phyloP scores from a whole-genome alignment of 2,113 vertebrate genomes.

The Myotis davidii region DNA sequence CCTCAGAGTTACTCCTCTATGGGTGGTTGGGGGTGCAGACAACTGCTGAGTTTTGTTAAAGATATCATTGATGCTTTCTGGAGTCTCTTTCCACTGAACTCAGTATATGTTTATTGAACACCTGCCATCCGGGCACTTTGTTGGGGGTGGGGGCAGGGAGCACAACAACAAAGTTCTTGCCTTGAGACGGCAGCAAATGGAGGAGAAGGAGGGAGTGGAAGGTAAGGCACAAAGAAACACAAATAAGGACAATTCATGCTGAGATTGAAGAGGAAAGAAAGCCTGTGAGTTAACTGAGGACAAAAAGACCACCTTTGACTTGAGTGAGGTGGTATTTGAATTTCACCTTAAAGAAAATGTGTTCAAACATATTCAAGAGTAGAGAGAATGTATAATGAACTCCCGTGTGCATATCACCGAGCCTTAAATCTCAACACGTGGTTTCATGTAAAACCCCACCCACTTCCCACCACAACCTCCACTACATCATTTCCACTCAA shows the following conservation, averaged over 20 bases:
- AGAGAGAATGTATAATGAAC: background rate
- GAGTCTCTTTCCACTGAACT: background rate
- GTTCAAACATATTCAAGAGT: background rate
- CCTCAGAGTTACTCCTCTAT: background rate
- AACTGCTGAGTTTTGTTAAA: background rate
- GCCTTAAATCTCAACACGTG: background rate
- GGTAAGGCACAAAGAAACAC: background rate
- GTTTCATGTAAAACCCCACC: background rate
- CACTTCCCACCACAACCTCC: background rate
- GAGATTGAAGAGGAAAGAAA: background rate
- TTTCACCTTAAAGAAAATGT: background rate
- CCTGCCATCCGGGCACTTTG: background rate
- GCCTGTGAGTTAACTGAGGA: background rate
- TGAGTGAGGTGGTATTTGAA: background rate
- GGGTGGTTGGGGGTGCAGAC: background rate
- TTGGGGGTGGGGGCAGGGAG: background rate
- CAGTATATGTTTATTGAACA: background rate
- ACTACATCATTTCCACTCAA: background rate
- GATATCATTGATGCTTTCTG: background rate
- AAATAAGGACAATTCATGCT: background rate
- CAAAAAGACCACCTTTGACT: background rate
- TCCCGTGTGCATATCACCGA: background rate
- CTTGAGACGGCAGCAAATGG: background rate
- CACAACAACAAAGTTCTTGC: background rate
- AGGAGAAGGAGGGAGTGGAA: background rate